Base-by-base conservation (phyloP, 2,113 vertebrate genomes). In the Onychostoma macrolepis region DNA sequence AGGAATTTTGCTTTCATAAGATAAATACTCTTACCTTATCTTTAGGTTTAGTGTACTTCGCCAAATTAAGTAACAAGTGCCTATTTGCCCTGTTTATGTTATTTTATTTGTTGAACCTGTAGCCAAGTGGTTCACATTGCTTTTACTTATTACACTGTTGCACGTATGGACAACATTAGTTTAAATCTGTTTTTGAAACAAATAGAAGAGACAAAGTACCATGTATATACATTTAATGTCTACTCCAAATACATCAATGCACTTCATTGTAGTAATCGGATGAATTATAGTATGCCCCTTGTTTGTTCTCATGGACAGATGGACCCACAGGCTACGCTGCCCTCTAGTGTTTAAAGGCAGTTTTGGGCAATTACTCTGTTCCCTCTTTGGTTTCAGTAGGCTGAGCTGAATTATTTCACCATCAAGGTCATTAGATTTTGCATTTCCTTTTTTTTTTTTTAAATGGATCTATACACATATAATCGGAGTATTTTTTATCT, bases 281-380 rank as follows among this genome's bases (percentile, higher is more conserved):
- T 67, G 3, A 48, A 28, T 28, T 36, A 48, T 71, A 21, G 69
- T 48, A 33, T 26, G 78, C 17, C 30, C 6, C n/a, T n/a, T n/a
- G 36, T 72, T 67, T 86, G 28, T 63, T 76, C 58, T 43, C 80
- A 58, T 12, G 71, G 61, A 48, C 33, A 53, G 21, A 8, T 87
- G 82, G 36, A 33, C 43, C 83, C 48, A 88, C 89, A 88, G 89
- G 56, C 90, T 90, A 85, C 88, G 85, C 90, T 90, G 88, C 91
- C 92, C 91, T 91, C 93, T 92, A 89, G 91, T 93, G 93, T 86
- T 89, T 76, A 26, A 83, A 63, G 48, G 15, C 41, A 45, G 65
- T 24, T 43, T 65, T 48, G 48, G 41, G 50, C 67, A 58, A 58
- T 84, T 53, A 45, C 33, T 45, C 41, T 38, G n/a, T 45, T 67